A percentile compares a stretch with the other conserved stretches of the same genome.
These are phyloP conservation scores for Oncopodura yosiiana DNA, from an alignment of 1,140 invertebrate genomes.

Conservation along the genomic window DNA sequence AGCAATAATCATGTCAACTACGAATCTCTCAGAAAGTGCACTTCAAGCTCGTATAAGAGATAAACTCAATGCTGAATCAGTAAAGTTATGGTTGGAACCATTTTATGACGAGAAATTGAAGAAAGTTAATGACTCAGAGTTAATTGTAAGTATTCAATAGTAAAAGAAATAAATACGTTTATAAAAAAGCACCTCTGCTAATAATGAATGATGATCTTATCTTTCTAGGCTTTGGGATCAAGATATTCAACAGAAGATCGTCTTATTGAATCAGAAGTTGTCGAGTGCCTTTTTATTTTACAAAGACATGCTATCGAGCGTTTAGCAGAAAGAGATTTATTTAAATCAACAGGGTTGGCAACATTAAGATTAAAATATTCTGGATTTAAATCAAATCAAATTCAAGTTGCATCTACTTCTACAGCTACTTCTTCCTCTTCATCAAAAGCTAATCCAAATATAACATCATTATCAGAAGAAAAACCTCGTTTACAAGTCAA, in stretches of 20 bases:
- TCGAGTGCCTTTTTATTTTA: slow-evolving; percentile 48
- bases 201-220: slow-evolving; percentile 20
- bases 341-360: slow-evolving; percentile 54
- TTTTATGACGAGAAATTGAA: slow-evolving; percentile 48
- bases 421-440: no score
- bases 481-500: slow-evolving; percentile 44
- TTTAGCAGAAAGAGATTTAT: slow-evolving; percentile 50
- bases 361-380: slow-evolving; percentile 51
- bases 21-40: slow-evolving; percentile 22
- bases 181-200: no score
- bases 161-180: no score
- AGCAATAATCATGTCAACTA: neutral
- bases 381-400: slow-evolving; percentile 25
- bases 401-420: slow-evolving; percentile 38
- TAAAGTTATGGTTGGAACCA: slow-evolving; percentile 62
- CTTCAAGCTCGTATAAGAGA: slow-evolving; percentile 43
- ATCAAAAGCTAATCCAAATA: no score
- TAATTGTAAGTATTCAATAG: slow-evolving; percentile 41
- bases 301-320: slow-evolving; percentile 58
- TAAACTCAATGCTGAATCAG: slow-evolving; percentile 52
- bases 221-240: slow-evolving; percentile 49
- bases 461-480: no score
- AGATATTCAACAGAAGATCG: slow-evolving; percentile 48
- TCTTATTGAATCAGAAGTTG: slow-evolving; percentile 44
- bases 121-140: slow-evolving; percentile 38